Evolutionary conservation across 2,797 vertebrate species (phyloP), one percentile per base, ranked within the genome.

Genomic region (Merluccius polli): DNA sequence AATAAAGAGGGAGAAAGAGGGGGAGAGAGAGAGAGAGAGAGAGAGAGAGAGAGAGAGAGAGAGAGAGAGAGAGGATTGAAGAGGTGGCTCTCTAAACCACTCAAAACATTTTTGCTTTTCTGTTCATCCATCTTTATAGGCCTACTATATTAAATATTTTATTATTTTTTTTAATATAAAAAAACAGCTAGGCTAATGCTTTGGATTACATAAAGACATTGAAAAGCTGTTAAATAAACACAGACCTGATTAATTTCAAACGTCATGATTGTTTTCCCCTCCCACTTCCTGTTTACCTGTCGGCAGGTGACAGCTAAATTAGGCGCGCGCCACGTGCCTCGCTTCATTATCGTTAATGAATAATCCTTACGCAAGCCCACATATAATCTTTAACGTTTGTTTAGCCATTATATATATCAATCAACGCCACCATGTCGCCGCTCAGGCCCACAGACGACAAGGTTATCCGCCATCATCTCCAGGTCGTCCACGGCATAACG

Each of bases 401-500:
- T 41, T 12, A 41, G 38, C 38, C 12, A 13, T n/a, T n/a, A n/a
- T n/a, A n/a, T 59, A 0, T 59, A 1, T 2, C 71, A 63, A 24
- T 10, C 63, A 75, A 16, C 27, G 83, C 21, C 24, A 90, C 92
- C 87, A 90, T 86, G 74, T 21, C 86, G 1, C 79, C 85, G 3
- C 86, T 92, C 59, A 70, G 32, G 1, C 36, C 21, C 2, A 24
- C 52, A 10, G 52, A 59, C 7, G 52, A n/a, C 8, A 88, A 80
- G 0, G 81, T 90, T 31, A 86, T 94, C 72, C 86, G 90, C 8
- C 79, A 95, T 76, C 93, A 96, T 76, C 95, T 97, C 0, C 90
- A 93, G 4, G 80, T 86, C 3, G 76, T 88, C 1, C 90, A 96
- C 18, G 95, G 95, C 15, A 95, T 97, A 33, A 93, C 90, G 16